A percentile compares a stretch with the other conserved stretches of the same genome.
These are phyloP conservation scores for Nomada fabriciana DNA, from an alignment of 2,888 invertebrate species.

Conservation along the genomic window DNA sequence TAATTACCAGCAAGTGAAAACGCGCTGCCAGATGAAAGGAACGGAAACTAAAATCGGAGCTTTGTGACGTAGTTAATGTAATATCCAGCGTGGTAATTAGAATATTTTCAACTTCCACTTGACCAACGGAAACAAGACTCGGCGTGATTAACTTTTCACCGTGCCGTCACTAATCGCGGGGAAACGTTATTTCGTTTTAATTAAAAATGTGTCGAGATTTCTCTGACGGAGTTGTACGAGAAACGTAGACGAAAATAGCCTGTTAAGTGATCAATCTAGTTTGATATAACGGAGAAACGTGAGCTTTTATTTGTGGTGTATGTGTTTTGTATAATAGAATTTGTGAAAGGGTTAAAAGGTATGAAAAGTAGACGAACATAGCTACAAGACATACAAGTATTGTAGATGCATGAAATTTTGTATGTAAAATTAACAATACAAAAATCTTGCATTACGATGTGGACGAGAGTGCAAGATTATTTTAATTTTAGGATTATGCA, in stretches of 20 bases:
- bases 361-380: too few species aligned
- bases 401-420: too few species aligned
- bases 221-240: constrained; percentile 33
- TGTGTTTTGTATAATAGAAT: too few species aligned
- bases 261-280: constrained; percentile 40
- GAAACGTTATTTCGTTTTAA: constrained; percentile 51
- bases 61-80: not conserved
- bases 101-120: not conserved
- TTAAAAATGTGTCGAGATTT: constrained; percentile 64
- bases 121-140: not conserved
- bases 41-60: not conserved
- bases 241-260: constrained; percentile 33
- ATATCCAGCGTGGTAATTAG: not conserved
- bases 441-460: not conserved
- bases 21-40: too few species aligned
- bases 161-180: not conserved
- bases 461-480: constrained; percentile 15
- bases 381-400: not conserved
- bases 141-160: constrained; percentile 2
- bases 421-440: not conserved
- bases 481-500: constrained; percentile 45
- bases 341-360: too few species aligned
- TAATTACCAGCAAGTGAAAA: constrained; percentile 64
- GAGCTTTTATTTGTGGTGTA: too few species aligned
- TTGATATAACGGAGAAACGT: not conserved